Conservation (phyloP, 2,797 vertebrate species). For the Staurois parvus region DNA sequence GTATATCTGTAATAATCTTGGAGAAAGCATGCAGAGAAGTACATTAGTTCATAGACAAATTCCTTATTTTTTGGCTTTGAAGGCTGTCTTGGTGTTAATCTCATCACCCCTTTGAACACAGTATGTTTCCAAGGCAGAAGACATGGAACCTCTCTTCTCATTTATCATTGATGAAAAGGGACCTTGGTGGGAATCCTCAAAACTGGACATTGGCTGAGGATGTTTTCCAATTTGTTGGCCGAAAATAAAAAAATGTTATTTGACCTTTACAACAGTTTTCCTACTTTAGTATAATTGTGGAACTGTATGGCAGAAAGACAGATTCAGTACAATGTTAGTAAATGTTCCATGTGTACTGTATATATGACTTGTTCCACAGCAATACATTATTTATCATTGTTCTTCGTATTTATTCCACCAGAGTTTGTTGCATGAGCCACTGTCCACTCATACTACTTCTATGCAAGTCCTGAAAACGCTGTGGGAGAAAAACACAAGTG, state of each 20-base stretch:
- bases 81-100: no score
- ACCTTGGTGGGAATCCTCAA: no score
- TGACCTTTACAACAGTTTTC: not conserved
- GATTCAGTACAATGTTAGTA: not conserved
- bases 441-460: slow-evolving; percentile 79
- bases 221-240: no score
- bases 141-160: no score
- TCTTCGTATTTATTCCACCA: slow-evolving; percentile 65
- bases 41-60: no score
- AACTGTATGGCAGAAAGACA: not conserved
- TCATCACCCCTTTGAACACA: no score
- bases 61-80: no score
- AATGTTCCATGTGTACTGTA: not conserved
- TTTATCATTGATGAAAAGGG: no score
- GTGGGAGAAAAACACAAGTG: slow-evolving; percentile 88
- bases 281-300: not conserved
- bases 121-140: no score
- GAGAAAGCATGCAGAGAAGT: no score
- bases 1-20: no score
- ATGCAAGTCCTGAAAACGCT: slow-evolving; percentile 84
- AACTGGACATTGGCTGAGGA: no score
- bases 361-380: not conserved
- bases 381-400: not conserved
- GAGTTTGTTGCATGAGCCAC: slow-evolving; percentile 84
- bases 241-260: not conserved